phyloP scores from a whole-genome alignment of 2,888 invertebrate genomes.

The Antheraea assamensis region DNA sequence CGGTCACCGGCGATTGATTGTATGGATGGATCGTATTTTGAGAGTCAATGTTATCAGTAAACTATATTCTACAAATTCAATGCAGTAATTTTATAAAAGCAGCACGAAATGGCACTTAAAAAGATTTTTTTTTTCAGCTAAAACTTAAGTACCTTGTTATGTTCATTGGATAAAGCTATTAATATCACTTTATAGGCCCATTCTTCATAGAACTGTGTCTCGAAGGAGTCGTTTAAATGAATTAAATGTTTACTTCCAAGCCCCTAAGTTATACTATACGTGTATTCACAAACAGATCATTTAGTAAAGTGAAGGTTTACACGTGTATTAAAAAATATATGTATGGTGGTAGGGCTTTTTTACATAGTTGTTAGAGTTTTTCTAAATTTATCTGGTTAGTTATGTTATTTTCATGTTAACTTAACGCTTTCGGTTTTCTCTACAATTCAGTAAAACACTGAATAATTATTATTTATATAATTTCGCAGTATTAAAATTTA shows the following conservation, averaged over 20 bases:
- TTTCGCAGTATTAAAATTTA: no score
- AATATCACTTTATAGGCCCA: slow-evolving; percentile 1
- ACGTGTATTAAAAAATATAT: not conserved
- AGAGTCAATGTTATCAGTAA: not conserved
- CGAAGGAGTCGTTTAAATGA: not conserved
- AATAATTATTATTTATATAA: no score
- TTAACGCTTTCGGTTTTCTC: no score
- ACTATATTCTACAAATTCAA: not conserved
- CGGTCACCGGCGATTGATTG: no score
- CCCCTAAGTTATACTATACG: not conserved
- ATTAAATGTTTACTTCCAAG: slow-evolving; percentile 1
- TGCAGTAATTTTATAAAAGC: not conserved
- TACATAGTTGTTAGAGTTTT: not conserved
- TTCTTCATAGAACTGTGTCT: not conserved
- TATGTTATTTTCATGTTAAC: no score
- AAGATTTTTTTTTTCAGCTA: not conserved
- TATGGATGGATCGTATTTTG: no score
- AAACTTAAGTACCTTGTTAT: not conserved
- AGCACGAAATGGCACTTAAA: not conserved
- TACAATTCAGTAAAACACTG: no score
- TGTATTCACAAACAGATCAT: not conserved
- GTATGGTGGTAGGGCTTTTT: not conserved
- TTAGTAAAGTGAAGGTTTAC: not conserved
- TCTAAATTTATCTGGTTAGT: no score
- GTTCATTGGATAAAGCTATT: slow-evolving; percentile 8